phyloP scores from a whole-genome alignment of 2,113 vertebrate genomes.

The Budorcas taxicolor region DNA sequence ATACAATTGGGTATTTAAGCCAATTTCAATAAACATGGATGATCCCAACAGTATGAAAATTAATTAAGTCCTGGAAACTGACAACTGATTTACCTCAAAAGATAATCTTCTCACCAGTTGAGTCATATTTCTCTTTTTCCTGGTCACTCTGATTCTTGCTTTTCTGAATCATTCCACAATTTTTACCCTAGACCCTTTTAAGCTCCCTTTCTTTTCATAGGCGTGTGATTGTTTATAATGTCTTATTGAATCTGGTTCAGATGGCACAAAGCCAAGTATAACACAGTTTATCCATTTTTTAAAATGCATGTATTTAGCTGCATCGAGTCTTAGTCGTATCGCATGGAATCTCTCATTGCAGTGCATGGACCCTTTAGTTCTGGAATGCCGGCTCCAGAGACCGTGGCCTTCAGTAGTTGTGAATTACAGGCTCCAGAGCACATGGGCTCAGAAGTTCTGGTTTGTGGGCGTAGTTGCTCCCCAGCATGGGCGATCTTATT shows the following conservation, averaged over 20 bases:
- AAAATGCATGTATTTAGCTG: background rate
- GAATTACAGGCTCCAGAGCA: background rate
- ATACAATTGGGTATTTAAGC: rapidly evolving
- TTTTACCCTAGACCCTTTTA: background rate
- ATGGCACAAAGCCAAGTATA: background rate
- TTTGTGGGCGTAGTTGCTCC: background rate
- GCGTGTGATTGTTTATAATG: background rate
- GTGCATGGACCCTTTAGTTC: background rate
- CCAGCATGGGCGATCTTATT: background rate
- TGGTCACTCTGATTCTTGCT: background rate
- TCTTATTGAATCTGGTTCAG: background rate
- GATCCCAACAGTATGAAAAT: background rate
- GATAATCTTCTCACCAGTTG: background rate
- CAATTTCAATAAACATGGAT: background rate
- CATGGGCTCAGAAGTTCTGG: background rate
- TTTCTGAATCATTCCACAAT: background rate
- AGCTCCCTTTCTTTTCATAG: background rate
- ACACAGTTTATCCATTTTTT: background rate
- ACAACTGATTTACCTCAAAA: background rate
- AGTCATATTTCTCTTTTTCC: background rate
- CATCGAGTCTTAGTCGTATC: rapidly evolving
- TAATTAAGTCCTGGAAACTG: background rate
- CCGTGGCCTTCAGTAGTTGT: background rate
- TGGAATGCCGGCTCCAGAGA: background rate
- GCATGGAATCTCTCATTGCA: background rate